phyloP scores from a whole-genome alignment of 2,113 vertebrate genomes.

The Bungarus multicinctus region DNA sequence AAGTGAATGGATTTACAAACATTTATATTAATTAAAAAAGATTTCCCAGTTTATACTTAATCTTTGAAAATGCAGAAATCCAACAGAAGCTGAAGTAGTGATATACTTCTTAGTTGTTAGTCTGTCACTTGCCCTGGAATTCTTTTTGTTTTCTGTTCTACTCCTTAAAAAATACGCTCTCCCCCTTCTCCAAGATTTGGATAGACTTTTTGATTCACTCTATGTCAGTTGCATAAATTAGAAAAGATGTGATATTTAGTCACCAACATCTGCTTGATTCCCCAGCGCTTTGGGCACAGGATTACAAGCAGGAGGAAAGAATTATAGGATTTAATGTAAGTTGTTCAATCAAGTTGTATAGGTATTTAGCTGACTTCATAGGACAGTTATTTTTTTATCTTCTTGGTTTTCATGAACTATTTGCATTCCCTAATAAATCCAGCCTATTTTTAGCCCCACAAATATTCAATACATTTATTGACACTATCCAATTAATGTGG shows the following conservation, averaged over 20 bases:
- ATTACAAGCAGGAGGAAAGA: not conserved
- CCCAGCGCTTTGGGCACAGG: not conserved
- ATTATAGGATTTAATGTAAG: not conserved
- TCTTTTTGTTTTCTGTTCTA: not conserved
- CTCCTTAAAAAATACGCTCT: not conserved
- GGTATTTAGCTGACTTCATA: not conserved
- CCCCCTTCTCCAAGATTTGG: not conserved
- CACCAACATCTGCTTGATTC: not conserved
- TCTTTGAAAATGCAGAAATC: not conserved
- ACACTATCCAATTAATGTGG: not conserved
- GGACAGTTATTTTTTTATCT: not conserved
- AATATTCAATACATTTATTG: not conserved
- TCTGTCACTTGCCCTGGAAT: not conserved
- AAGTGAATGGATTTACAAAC: not conserved
- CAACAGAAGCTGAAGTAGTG: not conserved
- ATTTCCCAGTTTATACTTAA: not conserved
- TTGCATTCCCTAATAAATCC: no score
- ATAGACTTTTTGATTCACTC: not conserved
- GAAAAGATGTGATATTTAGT: not conserved
- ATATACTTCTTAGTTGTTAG: not conserved
- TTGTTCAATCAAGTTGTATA: not conserved
- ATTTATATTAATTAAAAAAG: not conserved
- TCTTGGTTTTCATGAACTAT: not conserved
- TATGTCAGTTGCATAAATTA: not conserved
- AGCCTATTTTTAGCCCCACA: not conserved